These are phyloP conservation scores for Butorides virescens DNA, from an alignment of 2,113 vertebrate genomes.

Conservation along the genomic window DNA sequence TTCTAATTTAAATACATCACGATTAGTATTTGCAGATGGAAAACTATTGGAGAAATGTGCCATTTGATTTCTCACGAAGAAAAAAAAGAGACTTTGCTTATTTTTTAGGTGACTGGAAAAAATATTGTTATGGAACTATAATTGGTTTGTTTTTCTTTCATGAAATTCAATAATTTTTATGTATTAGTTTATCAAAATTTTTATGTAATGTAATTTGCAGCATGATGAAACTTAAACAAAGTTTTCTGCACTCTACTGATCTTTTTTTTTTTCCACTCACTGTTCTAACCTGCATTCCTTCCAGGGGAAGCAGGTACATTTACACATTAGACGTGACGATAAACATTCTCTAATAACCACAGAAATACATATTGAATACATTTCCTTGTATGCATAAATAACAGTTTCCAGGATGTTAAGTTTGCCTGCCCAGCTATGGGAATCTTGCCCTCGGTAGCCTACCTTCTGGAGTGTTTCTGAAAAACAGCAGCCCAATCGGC, in stretches of 20 bases:
- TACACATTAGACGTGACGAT: not conserved
- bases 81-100: not conserved
- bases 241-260: not conserved
- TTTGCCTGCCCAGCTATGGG: not conserved
- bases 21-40: constrained; percentile 9
- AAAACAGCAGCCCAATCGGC: not conserved
- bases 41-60: constrained; percentile 29
- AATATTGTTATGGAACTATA: constrained; percentile 25
- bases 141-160: constrained; percentile 51
- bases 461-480: not conserved
- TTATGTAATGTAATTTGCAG: constrained; percentile 19
- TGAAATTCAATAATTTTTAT: not conserved
- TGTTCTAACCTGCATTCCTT: not conserved
- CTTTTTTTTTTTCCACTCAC: not conserved
- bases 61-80: not conserved
- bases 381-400: not conserved
- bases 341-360: not conserved
- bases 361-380: not conserved
- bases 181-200: not conserved
- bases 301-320: not conserved
- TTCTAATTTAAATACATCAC: constrained; percentile 23
- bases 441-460: not conserved
- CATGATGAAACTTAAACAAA: not conserved
- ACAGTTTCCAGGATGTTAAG: not conserved
- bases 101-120: constrained; percentile 40